A percentile compares a stretch with the other conserved stretches of the same genome.
phyloP scores from a whole-genome alignment of 1,140 invertebrate genomes.

The Tenebrio molitor region DNA sequence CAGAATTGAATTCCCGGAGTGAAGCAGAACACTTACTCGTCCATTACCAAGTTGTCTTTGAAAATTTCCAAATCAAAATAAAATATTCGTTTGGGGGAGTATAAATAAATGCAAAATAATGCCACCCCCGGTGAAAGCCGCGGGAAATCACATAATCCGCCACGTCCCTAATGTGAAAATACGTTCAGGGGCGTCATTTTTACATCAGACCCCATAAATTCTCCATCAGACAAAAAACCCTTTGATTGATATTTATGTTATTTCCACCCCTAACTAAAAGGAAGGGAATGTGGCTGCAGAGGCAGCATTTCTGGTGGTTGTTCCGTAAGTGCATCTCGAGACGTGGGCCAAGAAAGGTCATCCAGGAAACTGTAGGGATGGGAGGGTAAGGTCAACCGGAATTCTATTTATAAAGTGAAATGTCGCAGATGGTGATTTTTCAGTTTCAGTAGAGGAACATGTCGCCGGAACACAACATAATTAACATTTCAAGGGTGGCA shows the following conservation, averaged over 20 bases:
- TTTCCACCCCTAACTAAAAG: constrained; percentile 36
- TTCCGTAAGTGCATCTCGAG: constrained; percentile 17
- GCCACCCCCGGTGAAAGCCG: neutral
- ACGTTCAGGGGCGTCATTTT: constrained; percentile 4
- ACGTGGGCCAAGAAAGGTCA: constrained; percentile 13
- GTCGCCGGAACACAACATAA: constrained; percentile 37
- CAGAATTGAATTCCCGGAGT: neutral
- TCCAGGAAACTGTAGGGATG: constrained; percentile 23
- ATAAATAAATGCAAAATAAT: too few relatives aligned
- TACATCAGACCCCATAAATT: constrained; percentile 10
- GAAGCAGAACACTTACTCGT: too few relatives aligned
- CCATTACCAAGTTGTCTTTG: too few relatives aligned
- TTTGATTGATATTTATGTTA: constrained; percentile 48
- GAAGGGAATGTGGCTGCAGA: constrained; percentile 1
- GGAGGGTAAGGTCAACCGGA: constrained; percentile 32
- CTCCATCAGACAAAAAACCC: constrained; percentile 29
- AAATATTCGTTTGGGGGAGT: too few relatives aligned
- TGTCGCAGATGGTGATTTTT: constrained; percentile 32
- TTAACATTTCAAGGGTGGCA: constrained; percentile 43
- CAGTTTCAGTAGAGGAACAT: neutral
- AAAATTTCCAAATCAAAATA: too few relatives aligned
- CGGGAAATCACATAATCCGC: neutral
- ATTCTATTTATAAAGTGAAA: constrained; percentile 40
- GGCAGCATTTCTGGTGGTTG: neutral
- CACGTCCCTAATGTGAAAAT: neutral